Base-by-base conservation (phyloP, 2,888 invertebrate species). In the Lepidocyrtoides sp. region DNA sequence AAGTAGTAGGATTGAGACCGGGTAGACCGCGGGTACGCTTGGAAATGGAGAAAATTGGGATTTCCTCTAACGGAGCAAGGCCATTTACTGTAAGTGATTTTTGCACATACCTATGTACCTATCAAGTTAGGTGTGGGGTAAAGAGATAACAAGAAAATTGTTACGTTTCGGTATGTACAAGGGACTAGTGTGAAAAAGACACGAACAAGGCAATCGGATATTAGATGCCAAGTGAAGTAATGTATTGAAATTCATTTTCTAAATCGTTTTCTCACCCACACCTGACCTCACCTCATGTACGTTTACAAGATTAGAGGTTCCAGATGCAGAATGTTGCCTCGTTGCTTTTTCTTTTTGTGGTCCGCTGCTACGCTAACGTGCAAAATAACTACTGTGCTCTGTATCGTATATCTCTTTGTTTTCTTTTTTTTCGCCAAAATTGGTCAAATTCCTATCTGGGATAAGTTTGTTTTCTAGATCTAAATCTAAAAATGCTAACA, bases 1-100 rank as follows among this genome's bases (percentile, higher is more conserved):
- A 97, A 93, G 97, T 97, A 96, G 97, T 96, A 0, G 98, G 98
- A 0, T 95, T 98, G 82, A 95, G 98, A 29, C 98, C 98, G 0
- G 97, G 96, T 0, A 95, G 98, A 91, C 94, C 95, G 0, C 94
- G 95, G 83, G 95, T 98, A 14, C 96, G 98, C 60, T 94, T 98
- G 36, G 97, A 98, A 94, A 92, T 91, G 79, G 95, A 95, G 92
- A 93, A 81, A 23, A 41, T 93, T 54, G 88, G 81, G 17, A 72
- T 69, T 88, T 88, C 81, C 54, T 54, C 81, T n/a, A 36, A 32
- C 36, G 92, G 89, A 23, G 93, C 93, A 26, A 94, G 92, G 84
- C 91, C 91, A 26, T 72, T 93, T n/a, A 92, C 92, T 10, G 94
- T 94, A 93, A 94, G 94, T 83, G 66, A 14, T 54, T 66, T 77